A percentile compares a stretch with the other conserved stretches of the same genome.
phyloP scores from a whole-genome alignment of 2,797 vertebrate genomes.

The Oophaga sylvatica region DNA sequence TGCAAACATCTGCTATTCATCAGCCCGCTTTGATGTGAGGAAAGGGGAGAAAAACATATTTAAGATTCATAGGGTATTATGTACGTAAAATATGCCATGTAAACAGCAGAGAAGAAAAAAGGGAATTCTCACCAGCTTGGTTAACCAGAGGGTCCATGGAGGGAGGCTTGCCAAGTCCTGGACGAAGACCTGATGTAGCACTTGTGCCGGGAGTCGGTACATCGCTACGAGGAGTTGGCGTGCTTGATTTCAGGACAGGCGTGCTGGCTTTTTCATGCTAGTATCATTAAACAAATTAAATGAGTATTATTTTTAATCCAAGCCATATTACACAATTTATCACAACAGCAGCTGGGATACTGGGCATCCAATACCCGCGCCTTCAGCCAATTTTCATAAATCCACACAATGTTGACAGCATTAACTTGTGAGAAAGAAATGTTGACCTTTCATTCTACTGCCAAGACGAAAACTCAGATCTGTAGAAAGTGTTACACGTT shows the following conservation, averaged over 20 bases:
- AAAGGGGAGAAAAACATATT: slow-evolving; percentile 58
- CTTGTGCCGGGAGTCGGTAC: slow-evolving; percentile 87
- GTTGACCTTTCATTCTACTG: slow-evolving; percentile 72
- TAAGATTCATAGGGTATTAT: slow-evolving; percentile 59
- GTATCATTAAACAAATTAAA: slow-evolving; percentile 81
- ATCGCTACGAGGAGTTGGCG: slow-evolving; percentile 85
- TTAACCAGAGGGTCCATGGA: slow-evolving; percentile 90
- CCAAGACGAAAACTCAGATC: slow-evolving; percentile 70
- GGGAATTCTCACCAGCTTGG: slow-evolving; percentile 81
- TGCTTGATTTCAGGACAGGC: slow-evolving; percentile 89
- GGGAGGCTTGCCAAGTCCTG: slow-evolving; percentile 87
- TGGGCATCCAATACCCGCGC: slow-evolving; percentile 71
- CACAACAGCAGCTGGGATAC: slow-evolving; percentile 76
- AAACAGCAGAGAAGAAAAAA: slow-evolving; percentile 44
- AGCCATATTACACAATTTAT: slow-evolving; percentile 78
- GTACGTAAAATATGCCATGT: slow-evolving; percentile 55
- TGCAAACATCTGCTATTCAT: slow-evolving; percentile 71
- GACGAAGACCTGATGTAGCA: slow-evolving; percentile 81
- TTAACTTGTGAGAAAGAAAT: slow-evolving; percentile 74
- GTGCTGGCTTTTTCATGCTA: slow-evolving; percentile 95
- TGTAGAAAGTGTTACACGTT: slow-evolving; percentile 52
- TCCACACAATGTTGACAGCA: slow-evolving; percentile 73
- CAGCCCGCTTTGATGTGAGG: slow-evolving; percentile 61
- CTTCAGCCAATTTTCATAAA: slow-evolving; percentile 76
- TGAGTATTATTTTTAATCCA: slow-evolving; percentile 79